Evolutionary conservation across 2,888 invertebrate species (phyloP).

Genomic region (Punctoribates punctum): DNA sequence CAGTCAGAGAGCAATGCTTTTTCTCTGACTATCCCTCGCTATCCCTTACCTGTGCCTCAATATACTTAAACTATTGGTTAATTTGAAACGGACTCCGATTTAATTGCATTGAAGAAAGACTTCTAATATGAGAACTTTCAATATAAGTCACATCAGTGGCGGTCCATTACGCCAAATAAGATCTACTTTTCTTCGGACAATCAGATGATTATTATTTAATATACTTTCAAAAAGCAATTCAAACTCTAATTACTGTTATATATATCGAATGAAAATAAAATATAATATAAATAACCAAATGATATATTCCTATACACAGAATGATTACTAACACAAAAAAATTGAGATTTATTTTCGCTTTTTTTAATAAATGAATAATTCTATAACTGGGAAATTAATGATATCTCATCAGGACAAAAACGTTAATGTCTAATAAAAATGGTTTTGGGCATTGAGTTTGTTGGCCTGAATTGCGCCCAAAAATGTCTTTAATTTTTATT

Average conservation of each 20-base stretch:
- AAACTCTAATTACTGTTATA: neutral
- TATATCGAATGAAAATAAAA: neutral
- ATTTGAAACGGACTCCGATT: too few relatives aligned
- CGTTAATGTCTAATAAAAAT: neutral
- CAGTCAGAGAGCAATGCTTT: neutral
- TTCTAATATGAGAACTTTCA: too few relatives aligned
- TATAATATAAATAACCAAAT: neutral
- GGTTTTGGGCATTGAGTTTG: neutral
- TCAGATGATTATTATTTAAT: neutral
- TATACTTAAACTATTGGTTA: too few relatives aligned
- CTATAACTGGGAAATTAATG: neutral
- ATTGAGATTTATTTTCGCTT: neutral
- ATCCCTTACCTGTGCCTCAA: neutral
- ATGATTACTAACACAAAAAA: neutral
- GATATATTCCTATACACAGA: neutral
- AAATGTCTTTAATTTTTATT: neutral
- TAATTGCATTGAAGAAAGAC: too few relatives aligned
- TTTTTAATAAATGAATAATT: neutral
- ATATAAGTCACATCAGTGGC: too few relatives aligned
- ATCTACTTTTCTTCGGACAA: too few relatives aligned
- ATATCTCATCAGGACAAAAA: neutral
- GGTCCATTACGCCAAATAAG: too few relatives aligned
- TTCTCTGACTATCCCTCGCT: neutral
- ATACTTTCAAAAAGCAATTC: neutral
- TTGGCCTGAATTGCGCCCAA: constrained; percentile 23